phyloP scores from a whole-genome alignment of 2,888 invertebrate species.

The Steromphala cineraria region DNA sequence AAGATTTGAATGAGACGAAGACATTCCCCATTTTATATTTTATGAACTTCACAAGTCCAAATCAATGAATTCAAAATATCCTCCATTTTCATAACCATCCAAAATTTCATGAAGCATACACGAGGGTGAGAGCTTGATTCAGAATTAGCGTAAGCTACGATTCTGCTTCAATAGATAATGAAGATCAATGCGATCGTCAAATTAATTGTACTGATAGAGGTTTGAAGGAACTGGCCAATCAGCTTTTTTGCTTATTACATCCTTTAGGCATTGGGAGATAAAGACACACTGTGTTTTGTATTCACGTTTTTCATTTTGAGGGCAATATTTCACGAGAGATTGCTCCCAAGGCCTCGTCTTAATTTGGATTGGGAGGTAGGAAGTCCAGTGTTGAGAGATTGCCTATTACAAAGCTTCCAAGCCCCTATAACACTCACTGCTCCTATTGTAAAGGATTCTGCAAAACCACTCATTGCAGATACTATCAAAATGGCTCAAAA shows the following conservation, averaged over 20 bases:
- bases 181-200: not conserved
- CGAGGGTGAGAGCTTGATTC: not conserved
- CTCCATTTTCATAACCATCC: too few relatives aligned
- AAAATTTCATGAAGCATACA: too few relatives aligned
- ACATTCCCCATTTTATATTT: too few relatives aligned
- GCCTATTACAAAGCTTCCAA: not conserved
- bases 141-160: not conserved
- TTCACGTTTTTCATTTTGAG: conserved; percentile 5
- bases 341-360: not conserved
- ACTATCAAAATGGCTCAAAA: conserved; percentile 14
- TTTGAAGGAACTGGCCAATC: not conserved
- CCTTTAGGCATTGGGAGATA: not conserved
- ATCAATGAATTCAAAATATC: too few relatives aligned
- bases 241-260: not conserved
- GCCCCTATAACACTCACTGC: not conserved
- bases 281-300: not conserved
- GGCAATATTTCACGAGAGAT: conserved; percentile 6
- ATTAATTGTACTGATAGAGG: not conserved
- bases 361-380: not conserved
- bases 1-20: too few relatives aligned
- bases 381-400: conserved; percentile 5
- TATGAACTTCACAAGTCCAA: too few relatives aligned
- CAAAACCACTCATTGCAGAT: conserved; percentile 10
- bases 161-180: not conserved
- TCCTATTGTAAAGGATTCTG: not conserved